Conservation (phyloP, 2,888 invertebrate genomes). For the Macrostomum cliftonense region DNA sequence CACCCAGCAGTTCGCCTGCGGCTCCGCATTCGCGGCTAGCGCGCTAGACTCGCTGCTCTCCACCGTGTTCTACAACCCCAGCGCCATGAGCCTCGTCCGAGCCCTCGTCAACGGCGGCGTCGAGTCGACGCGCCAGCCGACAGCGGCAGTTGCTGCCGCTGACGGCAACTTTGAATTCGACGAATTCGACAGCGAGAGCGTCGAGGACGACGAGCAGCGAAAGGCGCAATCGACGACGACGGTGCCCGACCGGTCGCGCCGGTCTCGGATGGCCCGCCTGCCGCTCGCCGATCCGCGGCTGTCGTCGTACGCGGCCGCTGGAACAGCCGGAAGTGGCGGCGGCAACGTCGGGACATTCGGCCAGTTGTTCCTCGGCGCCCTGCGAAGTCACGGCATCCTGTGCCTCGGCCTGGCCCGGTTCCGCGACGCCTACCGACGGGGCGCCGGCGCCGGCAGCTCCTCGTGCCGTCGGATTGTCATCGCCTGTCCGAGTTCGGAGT, state of each 20-base stretch:
- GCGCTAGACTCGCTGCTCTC: constrained; percentile 95
- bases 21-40: constrained; percentile 93
- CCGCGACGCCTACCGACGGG: constrained; percentile 5
- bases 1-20: constrained; percentile 94
- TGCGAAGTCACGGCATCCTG: constrained; percentile 13
- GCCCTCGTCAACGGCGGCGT: no score
- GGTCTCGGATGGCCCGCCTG: constrained; percentile 86
- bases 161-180: no score
- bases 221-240: constrained; percentile 5
- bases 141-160: no score
- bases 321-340: no score
- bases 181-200: no score
- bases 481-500: constrained; percentile 92
- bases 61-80: constrained; percentile 47
- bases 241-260: constrained; percentile 57
- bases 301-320: constrained; percentile 32
- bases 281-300: constrained; percentile 56
- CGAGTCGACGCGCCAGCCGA: constrained; percentile 47
- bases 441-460: not conserved
- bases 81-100: no score
- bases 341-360: constrained; percentile 1
- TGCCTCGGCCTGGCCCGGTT: constrained; percentile 15
- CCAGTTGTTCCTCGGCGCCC: constrained; percentile 12
- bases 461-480: constrained; percentile 69
- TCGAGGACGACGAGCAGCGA: constrained; percentile 15